phyloP scores from a whole-genome alignment of 1,140 invertebrate species.

The Macrotrachela quadricornifera region DNA sequence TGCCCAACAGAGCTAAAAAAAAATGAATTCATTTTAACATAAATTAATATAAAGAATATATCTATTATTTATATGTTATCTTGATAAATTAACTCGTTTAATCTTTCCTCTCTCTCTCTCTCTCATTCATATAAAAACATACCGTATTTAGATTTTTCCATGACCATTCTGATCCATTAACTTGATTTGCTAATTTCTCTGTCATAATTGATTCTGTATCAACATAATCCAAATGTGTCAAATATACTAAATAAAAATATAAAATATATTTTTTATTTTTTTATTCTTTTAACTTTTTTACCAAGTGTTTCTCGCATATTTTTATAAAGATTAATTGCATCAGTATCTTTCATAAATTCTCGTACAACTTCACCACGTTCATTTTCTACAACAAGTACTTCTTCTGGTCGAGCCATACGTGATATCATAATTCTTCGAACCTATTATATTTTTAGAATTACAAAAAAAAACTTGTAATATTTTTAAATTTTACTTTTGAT shows the following conservation, averaged over 20 bases:
- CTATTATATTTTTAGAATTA: too few relatives aligned
- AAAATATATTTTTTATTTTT: too few relatives aligned
- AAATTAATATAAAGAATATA: too few relatives aligned
- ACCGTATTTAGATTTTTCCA: constrained; percentile 97
- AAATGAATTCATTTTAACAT: too few relatives aligned
- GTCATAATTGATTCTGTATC: constrained; percentile 99
- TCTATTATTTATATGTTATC: too few relatives aligned
- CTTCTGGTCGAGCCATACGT: constrained; percentile 97
- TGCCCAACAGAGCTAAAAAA: constrained; percentile 60
- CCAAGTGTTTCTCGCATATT: constrained; percentile 80
- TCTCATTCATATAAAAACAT: too few relatives aligned
- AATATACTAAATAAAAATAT: background rate
- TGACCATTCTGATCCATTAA: constrained; percentile 94
- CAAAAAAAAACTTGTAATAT: too few relatives aligned
- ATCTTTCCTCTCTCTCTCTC: too few relatives aligned
- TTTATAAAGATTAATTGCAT: constrained; percentile 97
- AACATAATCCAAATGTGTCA: constrained; percentile 70
- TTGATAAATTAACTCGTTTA: too few relatives aligned
- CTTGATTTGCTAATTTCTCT: constrained; percentile 92
- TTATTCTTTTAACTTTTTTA: too few relatives aligned
- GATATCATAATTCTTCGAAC: constrained; percentile 85
- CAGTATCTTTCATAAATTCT: constrained; percentile 99
- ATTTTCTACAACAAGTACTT: constrained; percentile 99
- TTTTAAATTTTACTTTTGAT: constrained; percentile 33
- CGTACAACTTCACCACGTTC: constrained; percentile 97